Percentiles rank a stretch among this genome's conserved stretches.
These are phyloP conservation scores for Mythimna pallens DNA, from an alignment of 2,888 invertebrate species.

Conservation along the genomic window DNA sequence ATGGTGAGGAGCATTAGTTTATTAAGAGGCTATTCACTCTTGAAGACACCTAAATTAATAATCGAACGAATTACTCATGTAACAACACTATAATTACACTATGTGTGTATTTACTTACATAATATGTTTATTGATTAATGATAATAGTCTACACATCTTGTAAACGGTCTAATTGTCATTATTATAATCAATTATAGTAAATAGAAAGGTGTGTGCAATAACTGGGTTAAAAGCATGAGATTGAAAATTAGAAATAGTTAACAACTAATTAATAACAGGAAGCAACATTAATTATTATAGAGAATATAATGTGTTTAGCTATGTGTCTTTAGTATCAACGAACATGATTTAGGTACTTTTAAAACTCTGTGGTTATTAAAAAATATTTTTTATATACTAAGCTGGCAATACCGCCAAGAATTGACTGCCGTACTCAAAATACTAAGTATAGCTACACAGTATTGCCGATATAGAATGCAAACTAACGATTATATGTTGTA, in stretches of 20 bases:
- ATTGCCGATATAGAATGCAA: slow-evolving; percentile 76
- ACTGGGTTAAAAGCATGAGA: slow-evolving; percentile 51
- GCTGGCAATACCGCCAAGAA: slow-evolving; percentile 46
- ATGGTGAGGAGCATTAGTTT: too few relatives aligned
- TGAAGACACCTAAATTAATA: too few relatives aligned
- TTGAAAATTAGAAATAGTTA: slow-evolving; percentile 35
- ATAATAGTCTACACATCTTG: slow-evolving; percentile 25
- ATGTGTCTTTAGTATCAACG: slow-evolving; percentile 13
- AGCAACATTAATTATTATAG: slow-evolving; percentile 18
- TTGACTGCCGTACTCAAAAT: slow-evolving; percentile 61
- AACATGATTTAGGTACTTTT: not conserved
- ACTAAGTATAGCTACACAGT: slow-evolving; percentile 74
- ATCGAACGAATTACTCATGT: too few relatives aligned
- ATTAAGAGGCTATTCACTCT: too few relatives aligned
- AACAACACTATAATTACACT: too few relatives aligned
- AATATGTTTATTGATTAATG: too few relatives aligned
- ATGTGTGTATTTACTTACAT: too few relatives aligned
- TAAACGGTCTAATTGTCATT: not conserved
- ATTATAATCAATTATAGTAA: slow-evolving; percentile 3
- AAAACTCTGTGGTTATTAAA: not conserved
- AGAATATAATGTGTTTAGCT: slow-evolving; percentile 8
- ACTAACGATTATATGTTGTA: slow-evolving; percentile 64
- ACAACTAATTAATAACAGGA: slow-evolving; percentile 46
- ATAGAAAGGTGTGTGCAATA: slow-evolving; percentile 53
- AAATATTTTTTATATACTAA: slow-evolving; percentile 26